phyloP scores from a whole-genome alignment of 1,140 invertebrate genomes.

The Drosophila suzukii region DNA sequence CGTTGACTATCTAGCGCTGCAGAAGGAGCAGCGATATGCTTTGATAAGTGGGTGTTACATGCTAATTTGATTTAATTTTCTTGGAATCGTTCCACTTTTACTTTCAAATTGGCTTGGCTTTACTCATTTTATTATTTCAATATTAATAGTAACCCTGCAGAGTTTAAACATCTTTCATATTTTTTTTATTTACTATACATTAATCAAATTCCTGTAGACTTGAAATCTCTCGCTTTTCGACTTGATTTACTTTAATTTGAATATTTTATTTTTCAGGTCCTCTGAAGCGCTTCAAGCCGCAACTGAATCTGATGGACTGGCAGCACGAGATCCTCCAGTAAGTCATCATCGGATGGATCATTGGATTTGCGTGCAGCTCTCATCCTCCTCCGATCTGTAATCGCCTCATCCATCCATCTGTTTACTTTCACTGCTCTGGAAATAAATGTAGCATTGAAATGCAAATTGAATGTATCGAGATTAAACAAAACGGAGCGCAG shows the following conservation, averaged over 20 bases:
- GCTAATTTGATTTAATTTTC: neutral
- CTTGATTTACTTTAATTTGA: neutral
- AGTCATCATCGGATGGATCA: slow-evolving; percentile 9
- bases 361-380: slow-evolving; percentile 52
- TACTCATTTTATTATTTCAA: too few species aligned
- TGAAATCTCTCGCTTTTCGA: too few species aligned
- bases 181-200: too few species aligned
- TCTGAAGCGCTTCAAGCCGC: slow-evolving; percentile 79
- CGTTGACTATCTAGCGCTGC: slow-evolving; percentile 72
- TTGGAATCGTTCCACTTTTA: neutral
- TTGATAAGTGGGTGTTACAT: slow-evolving; percentile 67
- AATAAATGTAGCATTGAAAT: slow-evolving; percentile 74
- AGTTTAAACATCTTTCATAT: too few species aligned
- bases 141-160: too few species aligned
- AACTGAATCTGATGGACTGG: slow-evolving; percentile 77
- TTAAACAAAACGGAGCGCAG: slow-evolving; percentile 28
- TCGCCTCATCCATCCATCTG: slow-evolving; percentile 11
- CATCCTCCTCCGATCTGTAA: slow-evolving; percentile 19
- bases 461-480: slow-evolving; percentile 60
- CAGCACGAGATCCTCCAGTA: slow-evolving; percentile 71
- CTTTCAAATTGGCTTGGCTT: too few species aligned
- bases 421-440: slow-evolving; percentile 66
- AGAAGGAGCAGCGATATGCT: slow-evolving; percentile 80
- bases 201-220: too few species aligned
- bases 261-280: slow-evolving; percentile 63